Percentiles rank a stretch among this genome's conserved stretches.
Conservation (phyloP, 2,113 vertebrate genomes). For the Festucalex cinctus region DNA sequence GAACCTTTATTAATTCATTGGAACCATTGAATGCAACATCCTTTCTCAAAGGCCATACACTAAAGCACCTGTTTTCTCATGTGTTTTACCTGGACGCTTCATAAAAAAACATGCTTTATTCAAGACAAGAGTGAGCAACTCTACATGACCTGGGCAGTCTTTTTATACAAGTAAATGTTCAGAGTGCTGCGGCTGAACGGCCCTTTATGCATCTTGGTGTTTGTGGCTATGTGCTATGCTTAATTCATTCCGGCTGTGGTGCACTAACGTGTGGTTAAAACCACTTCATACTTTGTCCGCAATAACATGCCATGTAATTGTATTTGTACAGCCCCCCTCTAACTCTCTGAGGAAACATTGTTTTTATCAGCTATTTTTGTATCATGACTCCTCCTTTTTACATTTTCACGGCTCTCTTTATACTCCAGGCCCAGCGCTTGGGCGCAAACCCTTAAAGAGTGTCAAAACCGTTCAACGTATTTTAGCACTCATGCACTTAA, state of each 20-base stretch:
- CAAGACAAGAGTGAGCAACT: conserved; percentile 24
- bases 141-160: conserved; percentile 25
- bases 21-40: conserved; percentile 36
- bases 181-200: conserved; percentile 12
- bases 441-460: background rate
- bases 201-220: conserved; percentile 1
- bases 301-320: conserved; percentile 30
- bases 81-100: conserved; percentile 49
- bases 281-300: conserved; percentile 31
- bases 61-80: conserved; percentile 25
- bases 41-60: conserved; percentile 28
- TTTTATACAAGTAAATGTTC: conserved; percentile 29
- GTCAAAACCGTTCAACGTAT: background rate
- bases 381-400: conserved; percentile 4
- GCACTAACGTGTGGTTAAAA: conserved; percentile 28
- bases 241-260: conserved; percentile 1
- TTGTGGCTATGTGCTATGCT: background rate
- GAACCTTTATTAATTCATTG: conserved; percentile 71
- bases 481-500: conserved; percentile 1
- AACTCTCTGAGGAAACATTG: background rate
- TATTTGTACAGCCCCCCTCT: conserved; percentile 11
- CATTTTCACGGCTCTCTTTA: background rate
- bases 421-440: background rate
- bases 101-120: conserved; percentile 43
- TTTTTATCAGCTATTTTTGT: background rate